Evolutionary conservation across 2,113 vertebrate genomes (phyloP).

Genomic region (Sander vitreus): DNA sequence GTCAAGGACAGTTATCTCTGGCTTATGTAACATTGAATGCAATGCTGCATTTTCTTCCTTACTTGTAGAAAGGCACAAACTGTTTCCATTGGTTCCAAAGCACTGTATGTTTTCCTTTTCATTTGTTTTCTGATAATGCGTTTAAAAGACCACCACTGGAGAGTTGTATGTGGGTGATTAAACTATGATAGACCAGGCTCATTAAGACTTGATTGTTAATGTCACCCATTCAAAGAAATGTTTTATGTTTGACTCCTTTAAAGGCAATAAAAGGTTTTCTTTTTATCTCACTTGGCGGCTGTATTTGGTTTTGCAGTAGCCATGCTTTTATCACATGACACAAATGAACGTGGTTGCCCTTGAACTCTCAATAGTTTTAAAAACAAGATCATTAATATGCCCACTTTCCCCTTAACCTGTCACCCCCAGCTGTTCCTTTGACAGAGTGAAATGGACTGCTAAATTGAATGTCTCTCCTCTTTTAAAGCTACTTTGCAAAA

Average conservation of each 20-base stretch:
- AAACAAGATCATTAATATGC: conserved; percentile 23
- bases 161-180: conserved; percentile 16
- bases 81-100: conserved; percentile 1
- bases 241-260: conserved; percentile 17
- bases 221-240: conserved; percentile 1
- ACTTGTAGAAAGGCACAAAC: not conserved
- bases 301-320: conserved; percentile 2
- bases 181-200: not conserved
- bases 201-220: conserved; percentile 18
- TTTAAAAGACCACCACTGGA: conserved; percentile 17
- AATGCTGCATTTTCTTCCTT: not conserved
- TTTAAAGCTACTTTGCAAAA: conserved; percentile 35
- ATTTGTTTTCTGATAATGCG: conserved; percentile 14
- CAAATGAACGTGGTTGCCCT: conserved; percentile 9
- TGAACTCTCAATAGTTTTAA: conserved; percentile 19
- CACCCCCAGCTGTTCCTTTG: conserved; percentile 28
- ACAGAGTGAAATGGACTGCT: conserved; percentile 13
- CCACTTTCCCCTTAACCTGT: conserved; percentile 5
- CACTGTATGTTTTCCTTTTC: conserved; percentile 5
- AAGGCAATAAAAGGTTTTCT: conserved; percentile 12
- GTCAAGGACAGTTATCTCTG: conserved; percentile 24
- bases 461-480: conserved; percentile 31
- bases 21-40: conserved; percentile 24
- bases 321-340: conserved; percentile 9
- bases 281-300: conserved; percentile 13